These are phyloP conservation scores for Latrodectus elegans DNA, from an alignment of 2,888 invertebrate species.

Conservation along the genomic window DNA sequence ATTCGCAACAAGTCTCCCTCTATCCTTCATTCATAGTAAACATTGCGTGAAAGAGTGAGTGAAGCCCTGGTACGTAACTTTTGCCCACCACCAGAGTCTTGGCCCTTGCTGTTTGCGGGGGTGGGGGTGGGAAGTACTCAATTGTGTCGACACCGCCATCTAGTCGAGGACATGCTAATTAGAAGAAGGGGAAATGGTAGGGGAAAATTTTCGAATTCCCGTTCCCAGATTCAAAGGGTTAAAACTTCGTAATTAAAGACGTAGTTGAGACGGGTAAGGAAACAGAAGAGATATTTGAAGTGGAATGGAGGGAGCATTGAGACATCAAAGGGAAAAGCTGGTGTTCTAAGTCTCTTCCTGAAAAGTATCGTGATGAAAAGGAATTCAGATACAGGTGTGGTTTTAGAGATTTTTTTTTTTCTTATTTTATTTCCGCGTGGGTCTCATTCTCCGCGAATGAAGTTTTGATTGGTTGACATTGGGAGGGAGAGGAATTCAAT, in stretches of 20 bases:
- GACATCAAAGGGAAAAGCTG: conserved; percentile 40
- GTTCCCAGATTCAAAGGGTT: conserved; percentile 59
- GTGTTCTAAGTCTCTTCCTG: conserved; percentile 9
- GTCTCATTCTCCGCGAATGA: not conserved
- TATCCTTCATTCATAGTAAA: not conserved
- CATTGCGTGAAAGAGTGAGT: conserved; percentile 2
- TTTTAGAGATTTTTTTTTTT: conserved; percentile 17
- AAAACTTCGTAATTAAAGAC: conserved; percentile 59
- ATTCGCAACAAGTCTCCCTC: conserved; percentile 10
- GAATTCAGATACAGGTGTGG: conserved; percentile 38
- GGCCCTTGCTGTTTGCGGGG: not conserved
- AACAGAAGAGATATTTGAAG: conserved; percentile 23
- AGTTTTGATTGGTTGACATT: conserved; percentile 27
- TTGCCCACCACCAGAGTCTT: not conserved
- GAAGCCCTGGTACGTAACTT: conserved; percentile 10
- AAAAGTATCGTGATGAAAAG: not conserved
- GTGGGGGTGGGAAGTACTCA: not conserved
- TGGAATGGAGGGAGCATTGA: conserved; percentile 16
- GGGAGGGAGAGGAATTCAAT: not conserved
- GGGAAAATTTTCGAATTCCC: conserved; percentile 32
- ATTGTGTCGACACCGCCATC: conserved; percentile 47
- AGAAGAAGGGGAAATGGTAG: conserved; percentile 20
- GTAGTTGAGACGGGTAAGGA: conserved; percentile 18
- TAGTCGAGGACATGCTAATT: conserved; percentile 44
- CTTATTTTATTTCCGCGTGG: not conserved